These are phyloP conservation scores for Trachelus tabidus DNA, from an alignment of 2,888 invertebrate species.

Conservation along the genomic window DNA sequence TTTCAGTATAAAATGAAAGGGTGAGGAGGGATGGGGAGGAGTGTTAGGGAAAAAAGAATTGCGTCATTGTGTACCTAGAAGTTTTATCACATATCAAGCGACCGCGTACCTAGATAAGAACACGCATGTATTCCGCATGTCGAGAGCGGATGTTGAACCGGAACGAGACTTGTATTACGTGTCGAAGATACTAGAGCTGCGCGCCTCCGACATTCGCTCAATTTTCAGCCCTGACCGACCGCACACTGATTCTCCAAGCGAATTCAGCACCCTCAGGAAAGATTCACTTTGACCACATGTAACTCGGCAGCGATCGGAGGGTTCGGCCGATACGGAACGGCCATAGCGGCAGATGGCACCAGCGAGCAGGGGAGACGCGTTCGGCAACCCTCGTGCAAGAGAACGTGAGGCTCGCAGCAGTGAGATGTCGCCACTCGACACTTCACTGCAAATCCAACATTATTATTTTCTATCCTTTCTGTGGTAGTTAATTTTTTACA, in stretches of 20 bases:
- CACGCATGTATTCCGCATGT: neutral
- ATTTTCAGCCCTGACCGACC: neutral
- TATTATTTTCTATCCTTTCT: too few relatives aligned
- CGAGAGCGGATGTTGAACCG: neutral
- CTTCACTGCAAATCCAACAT: neutral
- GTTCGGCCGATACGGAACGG: slow-evolving; percentile 17
- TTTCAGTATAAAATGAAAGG: neutral
- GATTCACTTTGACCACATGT: neutral
- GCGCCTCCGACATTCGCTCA: neutral
- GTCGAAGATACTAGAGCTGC: neutral
- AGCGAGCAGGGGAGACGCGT: slow-evolving; percentile 52
- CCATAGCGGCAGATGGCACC: slow-evolving; percentile 54
- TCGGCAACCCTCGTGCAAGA: slow-evolving; percentile 57
- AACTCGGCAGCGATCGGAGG: neutral
- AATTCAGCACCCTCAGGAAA: neutral
- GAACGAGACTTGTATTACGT: neutral
- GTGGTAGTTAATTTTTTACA: too few relatives aligned
- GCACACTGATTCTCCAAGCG: neutral
- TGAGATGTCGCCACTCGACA: slow-evolving; percentile 9
- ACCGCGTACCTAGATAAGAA: neutral
- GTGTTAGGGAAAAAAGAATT: neutral
- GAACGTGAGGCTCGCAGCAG: slow-evolving; percentile 31
- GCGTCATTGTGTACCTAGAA: neutral
- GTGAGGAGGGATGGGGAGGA: neutral
- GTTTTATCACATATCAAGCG: neutral